Percentiles rank a stretch among this genome's conserved stretches.
These are phyloP conservation scores for Pseudorectes ferrugineus DNA, from an alignment of 2,113 vertebrate species.

Conservation along the genomic window DNA sequence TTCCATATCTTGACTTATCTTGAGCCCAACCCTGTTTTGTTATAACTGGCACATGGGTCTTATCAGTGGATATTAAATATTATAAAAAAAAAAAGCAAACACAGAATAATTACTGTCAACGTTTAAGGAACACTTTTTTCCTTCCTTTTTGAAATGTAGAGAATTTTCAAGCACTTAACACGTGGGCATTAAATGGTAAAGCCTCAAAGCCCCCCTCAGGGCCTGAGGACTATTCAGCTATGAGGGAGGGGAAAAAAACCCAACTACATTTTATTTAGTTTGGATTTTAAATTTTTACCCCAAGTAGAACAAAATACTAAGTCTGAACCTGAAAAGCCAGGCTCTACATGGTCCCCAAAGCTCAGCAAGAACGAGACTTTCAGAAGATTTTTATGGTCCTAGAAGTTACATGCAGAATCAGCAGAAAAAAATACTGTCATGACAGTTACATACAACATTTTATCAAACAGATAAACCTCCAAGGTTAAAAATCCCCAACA, in stretches of 20 bases:
- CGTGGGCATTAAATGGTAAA: not conserved
- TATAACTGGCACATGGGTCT: not conserved
- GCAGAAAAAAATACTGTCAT: not conserved
- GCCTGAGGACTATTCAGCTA: not conserved
- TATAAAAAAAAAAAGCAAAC: not conserved
- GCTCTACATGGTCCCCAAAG: not conserved
- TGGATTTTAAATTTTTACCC: not conserved
- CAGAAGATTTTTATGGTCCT: not conserved
- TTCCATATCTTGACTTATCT: not conserved
- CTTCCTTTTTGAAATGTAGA: not conserved
- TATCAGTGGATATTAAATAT: not conserved
- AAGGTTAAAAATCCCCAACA: not conserved
- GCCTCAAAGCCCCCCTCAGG: not conserved
- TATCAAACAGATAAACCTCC: not conserved
- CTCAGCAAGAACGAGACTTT: not conserved
- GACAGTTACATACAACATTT: not conserved
- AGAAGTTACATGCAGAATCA: not conserved
- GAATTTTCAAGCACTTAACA: not conserved
- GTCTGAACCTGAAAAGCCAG: not conserved
- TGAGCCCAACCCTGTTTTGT: not conserved
- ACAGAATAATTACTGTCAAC: not conserved
- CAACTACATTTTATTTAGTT: not conserved
- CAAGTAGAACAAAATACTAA: not conserved
- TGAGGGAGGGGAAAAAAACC: rapidly evolving
- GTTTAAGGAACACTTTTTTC: not conserved